Conservation (phyloP, 2,888 invertebrate genomes). For the Diarsia dahlii region DNA sequence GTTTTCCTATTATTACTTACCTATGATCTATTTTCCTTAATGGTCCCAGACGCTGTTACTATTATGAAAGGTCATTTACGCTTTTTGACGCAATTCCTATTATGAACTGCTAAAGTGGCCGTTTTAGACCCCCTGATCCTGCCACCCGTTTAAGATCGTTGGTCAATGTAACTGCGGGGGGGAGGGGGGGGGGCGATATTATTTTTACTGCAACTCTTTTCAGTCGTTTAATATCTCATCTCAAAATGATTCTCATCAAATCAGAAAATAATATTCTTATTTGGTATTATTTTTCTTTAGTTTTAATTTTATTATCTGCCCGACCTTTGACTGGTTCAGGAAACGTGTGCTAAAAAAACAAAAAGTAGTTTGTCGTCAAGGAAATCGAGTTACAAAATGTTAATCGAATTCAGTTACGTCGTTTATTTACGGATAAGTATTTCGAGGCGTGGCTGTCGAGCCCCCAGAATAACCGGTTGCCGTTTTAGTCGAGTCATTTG, state of each 20-base stretch:
- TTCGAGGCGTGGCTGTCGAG: slow-evolving; percentile 52
- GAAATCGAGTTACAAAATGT: slow-evolving; percentile 34
- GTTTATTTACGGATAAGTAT: slow-evolving; percentile 14
- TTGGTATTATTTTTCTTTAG: not conserved
- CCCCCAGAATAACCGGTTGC: slow-evolving; percentile 47
- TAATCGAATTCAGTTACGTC: slow-evolving; percentile 51
- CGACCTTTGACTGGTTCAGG: slow-evolving; percentile 28
- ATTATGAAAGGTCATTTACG: too few species aligned
- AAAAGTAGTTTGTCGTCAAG: slow-evolving; percentile 29
- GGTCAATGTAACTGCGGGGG: not conserved
- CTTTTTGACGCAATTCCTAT: too few species aligned
- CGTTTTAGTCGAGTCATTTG: slow-evolving; percentile 2
- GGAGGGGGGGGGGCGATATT: too few species aligned
- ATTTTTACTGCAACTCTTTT: not conserved
- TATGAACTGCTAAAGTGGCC: too few species aligned
- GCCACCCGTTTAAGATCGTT: not conserved
- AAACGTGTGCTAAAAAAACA: slow-evolving; percentile 20
- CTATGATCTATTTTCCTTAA: too few species aligned
- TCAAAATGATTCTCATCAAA: not conserved
- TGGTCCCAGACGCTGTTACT: too few species aligned
- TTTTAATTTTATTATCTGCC: not conserved
- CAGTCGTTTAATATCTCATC: not conserved
- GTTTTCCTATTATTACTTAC: too few species aligned
- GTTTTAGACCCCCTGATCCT: too few species aligned
- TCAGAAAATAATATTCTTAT: not conserved